Conservation (phyloP, 1,140 invertebrate species). For the Lithobius niger region DNA sequence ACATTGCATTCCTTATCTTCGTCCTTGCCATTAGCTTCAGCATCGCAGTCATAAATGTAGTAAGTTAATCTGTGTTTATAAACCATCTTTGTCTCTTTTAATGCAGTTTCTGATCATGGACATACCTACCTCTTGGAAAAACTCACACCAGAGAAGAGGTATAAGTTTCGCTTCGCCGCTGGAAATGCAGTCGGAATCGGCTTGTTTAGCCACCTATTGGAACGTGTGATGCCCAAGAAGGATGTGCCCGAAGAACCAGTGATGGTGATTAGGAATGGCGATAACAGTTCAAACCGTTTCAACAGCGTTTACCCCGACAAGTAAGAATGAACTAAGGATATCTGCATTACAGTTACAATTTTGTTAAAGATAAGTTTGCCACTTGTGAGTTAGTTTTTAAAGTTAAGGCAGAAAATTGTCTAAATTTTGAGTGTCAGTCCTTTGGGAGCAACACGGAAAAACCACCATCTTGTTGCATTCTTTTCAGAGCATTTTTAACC, state of each 20-base stretch:
- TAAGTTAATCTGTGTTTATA: too few species aligned
- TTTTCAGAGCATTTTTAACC: too few species aligned
- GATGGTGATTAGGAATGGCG: background rate
- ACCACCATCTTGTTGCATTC: too few species aligned
- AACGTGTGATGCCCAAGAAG: slow-evolving; percentile 17
- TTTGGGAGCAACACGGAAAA: too few species aligned
- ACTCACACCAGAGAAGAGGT: slow-evolving; percentile 58
- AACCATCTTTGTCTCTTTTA: slow-evolving; percentile 9
- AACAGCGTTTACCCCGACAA: slow-evolving; percentile 34
- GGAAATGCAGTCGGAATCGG: slow-evolving; percentile 68
- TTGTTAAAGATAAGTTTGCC: slow-evolving; percentile 22
- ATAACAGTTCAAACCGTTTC: background rate
- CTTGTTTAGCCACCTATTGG: slow-evolving; percentile 44
- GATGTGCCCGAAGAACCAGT: slow-evolving; percentile 19
- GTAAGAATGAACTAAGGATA: slow-evolving; percentile 3
- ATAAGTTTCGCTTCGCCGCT: slow-evolving; percentile 71
- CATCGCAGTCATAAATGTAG: too few species aligned
- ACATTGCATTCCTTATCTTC: too few species aligned
- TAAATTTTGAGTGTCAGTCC: too few species aligned
- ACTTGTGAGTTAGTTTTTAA: too few species aligned
- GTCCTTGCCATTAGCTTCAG: too few species aligned
- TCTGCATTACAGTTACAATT: background rate
- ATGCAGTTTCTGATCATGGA: slow-evolving; percentile 14
- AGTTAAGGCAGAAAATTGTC: too few species aligned
- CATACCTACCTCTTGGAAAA: slow-evolving; percentile 75